Base-by-base conservation (phyloP, 2,888 invertebrate species). In the Mystacides longicornis region DNA sequence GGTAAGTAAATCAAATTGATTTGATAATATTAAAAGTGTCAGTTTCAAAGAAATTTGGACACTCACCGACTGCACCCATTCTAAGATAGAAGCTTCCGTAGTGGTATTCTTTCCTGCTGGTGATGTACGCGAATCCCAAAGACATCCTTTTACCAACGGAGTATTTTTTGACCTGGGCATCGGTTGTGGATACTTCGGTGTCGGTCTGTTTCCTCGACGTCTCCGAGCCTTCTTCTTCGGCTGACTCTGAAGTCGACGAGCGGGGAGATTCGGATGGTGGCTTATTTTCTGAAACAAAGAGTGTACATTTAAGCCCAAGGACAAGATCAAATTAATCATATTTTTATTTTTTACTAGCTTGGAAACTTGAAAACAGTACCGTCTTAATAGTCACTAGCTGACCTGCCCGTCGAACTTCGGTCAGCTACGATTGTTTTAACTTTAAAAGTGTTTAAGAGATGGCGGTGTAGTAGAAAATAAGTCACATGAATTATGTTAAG, bases 61-160 rank as follows among this genome's bases (percentile, higher is more conserved):
- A 20, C 80, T 78, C 70, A 90, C 90, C 89, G 63, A 94, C 93
- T 59, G 93, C 93, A 19, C 93, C 93, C 88, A 93, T 90, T 63
- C 93, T 80, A 58, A 94, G 77, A 71, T 94, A 94, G 72, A 94
- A 93, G 71, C 93, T 93, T 51, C 93, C 93, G 66, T 91, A 93
- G 70, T 93, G 91, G 64, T 89, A 87, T 59, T 79, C 79, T 55
- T 78, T 75, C 1, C 82, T 81, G 46, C 80, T 69, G 14, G 70
- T 67, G 1, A 76, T 71, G 14, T 76, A 68, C 1, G 76, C 77
- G 58, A 77, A 77, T 3, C 77, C 77, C 0, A 78, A 67, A 50
- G 82, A 71, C 67, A 82, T 64, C 62, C 77, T 64, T 72, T 76
- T 69, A 63, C 77, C 69, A 63, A 77, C 69, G 31, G 71, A 65